Base-by-base conservation (phyloP, 1,140 invertebrate species). In the Leptinotarsa texana region DNA sequence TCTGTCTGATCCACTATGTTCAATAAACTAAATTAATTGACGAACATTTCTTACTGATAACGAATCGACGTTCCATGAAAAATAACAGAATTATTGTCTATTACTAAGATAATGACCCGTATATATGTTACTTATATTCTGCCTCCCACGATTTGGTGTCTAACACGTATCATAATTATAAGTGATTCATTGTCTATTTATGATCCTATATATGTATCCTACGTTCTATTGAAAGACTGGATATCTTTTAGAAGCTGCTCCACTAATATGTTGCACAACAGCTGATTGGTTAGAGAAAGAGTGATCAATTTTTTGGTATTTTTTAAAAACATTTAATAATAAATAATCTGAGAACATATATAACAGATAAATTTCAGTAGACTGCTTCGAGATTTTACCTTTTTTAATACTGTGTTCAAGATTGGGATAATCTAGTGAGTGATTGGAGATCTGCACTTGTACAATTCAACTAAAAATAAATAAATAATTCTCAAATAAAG, bases 71-170 rank as follows among this genome's bases (percentile, higher is more conserved):
- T 42, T 11, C 33, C 51, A 57, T 57, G n/a, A 57, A 15, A 57
- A 57, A 17, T 57, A 17, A 57, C 17, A 57, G 17, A 57, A n/a
- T 57, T 57, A 57, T 57, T 57, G 51, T 57, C 51, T 57, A n/a
- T n/a, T 57, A 57, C 51, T 57, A 57, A 57, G 51, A 57, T 57
- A 57, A 57, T 57, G 51, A 57, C 51, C 51, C 51, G 51, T 57
- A 57, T 57, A 17, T 57, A 18, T 57, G n/a, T 57, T 18, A 42
- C n/a, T 57, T 17, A 57, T n/a, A 57, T 57, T 57, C 51, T 57
- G 51, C 51, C 51, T 57, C 33, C 8, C 33, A 42, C 33, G 33
- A 57, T 57, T 57, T 15, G 15, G n/a, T 18, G 51, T 57, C 51
- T 57, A 57, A n/a, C n/a, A 57, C 4, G 51, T n/a, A 57, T 57